These are phyloP conservation scores for Lontra canadensis DNA, from an alignment of 2,113 vertebrate species.

Conservation along the genomic window DNA sequence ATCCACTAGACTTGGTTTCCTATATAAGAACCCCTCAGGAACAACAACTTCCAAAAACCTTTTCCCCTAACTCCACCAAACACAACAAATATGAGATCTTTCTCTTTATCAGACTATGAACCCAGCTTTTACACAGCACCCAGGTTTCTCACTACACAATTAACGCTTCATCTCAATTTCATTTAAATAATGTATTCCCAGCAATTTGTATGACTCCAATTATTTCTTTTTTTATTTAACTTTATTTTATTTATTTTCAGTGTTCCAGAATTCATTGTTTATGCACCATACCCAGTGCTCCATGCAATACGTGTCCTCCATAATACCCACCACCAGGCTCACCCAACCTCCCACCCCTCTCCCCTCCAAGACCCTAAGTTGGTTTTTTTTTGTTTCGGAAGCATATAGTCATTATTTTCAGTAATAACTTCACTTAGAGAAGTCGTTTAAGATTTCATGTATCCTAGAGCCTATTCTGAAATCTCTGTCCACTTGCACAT, in stretches of 20 bases:
- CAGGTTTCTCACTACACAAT: background rate
- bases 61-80: background rate
- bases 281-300: no score
- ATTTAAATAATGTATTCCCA: background rate
- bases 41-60: background rate
- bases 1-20: background rate
- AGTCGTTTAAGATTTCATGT: background rate
- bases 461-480: background rate
- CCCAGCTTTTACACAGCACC: background rate
- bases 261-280: no score
- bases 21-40: background rate
- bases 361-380: no score
- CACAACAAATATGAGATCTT: background rate
- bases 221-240: background rate
- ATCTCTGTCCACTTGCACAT: background rate
- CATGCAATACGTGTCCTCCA: no score
- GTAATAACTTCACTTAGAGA: background rate
- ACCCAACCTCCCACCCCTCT: no score
- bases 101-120: background rate
- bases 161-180: background rate
- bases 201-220: background rate
- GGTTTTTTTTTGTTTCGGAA: background rate
- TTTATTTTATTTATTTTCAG: no score
- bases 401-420: background rate
- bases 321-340: no score